Base-by-base conservation (phyloP, 2,797 vertebrate genomes). In the Muscicapa comitata region DNA sequence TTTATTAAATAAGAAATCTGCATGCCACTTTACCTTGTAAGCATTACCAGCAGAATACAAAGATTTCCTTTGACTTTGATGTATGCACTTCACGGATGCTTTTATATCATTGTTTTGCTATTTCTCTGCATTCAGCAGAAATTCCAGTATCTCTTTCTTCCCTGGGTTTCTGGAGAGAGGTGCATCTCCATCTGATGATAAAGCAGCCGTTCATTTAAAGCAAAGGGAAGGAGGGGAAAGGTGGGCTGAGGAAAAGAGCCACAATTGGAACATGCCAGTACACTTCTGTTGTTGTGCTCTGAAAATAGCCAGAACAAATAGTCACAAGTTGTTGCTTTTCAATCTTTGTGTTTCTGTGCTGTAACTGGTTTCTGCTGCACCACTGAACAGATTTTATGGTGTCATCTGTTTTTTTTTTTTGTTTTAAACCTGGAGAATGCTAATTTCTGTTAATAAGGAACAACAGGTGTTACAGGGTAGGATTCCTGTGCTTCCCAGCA, bases 1-100 rank as follows among this genome's bases (percentile, higher is more conserved):
- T 98, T 98, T 98, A 98, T 98, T 98, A 98, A 98, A 98, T 98
- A 98, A 98, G 98, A 98, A 98, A 98, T 98, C 98, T 97, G 97
- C 97, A 98, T 97, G 98, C 97, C 97, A 98, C 97, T 98, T 98
- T 98, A 98, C 97, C 97, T 98, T 96, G 97, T 95, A 97, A 97
- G 97, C 94, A 96, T 95, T 97, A 96, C 96, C 51, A 62, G 89
- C 10, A 9, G 98, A 97, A 97, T 98, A 97, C 96, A 97, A 97
- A 98, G 97, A 97, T 97, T 95, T 95, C 95, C 95, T 96, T 97
- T 93, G 90, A 97, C 97, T 98, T 97, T 97, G 98, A 98, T 97
- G 94, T 94, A 55, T 96, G 96, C 84, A 95, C 93, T 97, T 97
- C 90, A 92, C 77, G 92, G 94, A 78, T 91, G 55, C 92, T 93